Conservation (phyloP, 2,113 vertebrate species). For the Morone saxatilis region DNA sequence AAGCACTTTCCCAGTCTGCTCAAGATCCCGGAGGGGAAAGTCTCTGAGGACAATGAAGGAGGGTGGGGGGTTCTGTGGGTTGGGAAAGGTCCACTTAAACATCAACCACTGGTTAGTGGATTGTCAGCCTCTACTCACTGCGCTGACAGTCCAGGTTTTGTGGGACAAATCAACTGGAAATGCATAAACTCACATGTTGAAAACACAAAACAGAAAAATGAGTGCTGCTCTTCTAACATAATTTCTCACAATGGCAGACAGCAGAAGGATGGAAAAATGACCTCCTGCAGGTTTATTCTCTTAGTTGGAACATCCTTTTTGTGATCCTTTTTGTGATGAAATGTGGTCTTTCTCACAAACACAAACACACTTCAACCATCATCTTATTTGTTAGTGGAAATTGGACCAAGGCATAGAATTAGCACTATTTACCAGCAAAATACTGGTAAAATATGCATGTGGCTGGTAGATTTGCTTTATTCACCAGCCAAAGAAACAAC, state of each 20-base stretch:
- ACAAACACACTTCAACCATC: neutral
- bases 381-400: slow-evolving; percentile 3
- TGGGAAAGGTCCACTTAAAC: neutral
- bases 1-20: neutral
- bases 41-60: neutral
- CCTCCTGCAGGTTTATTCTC: neutral
- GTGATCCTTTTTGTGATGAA: neutral
- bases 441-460: too few species aligned
- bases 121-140: neutral
- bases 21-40: neutral
- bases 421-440: too few species aligned
- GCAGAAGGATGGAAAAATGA: neutral
- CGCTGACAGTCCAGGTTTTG: neutral
- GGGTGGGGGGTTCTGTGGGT: neutral
- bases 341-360: neutral
- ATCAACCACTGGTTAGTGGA: too few species aligned
- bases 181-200: neutral
- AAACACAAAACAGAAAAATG: neutral
- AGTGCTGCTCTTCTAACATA: neutral
- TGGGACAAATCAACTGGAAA: neutral
- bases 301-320: neutral
- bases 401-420: neutral
- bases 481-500: too few species aligned
- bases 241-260: neutral
- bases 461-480: too few species aligned